Percentiles rank a stretch among this genome's conserved stretches.
phyloP scores from a whole-genome alignment of 2,797 vertebrate genomes.

The Alfaro cultratus region DNA sequence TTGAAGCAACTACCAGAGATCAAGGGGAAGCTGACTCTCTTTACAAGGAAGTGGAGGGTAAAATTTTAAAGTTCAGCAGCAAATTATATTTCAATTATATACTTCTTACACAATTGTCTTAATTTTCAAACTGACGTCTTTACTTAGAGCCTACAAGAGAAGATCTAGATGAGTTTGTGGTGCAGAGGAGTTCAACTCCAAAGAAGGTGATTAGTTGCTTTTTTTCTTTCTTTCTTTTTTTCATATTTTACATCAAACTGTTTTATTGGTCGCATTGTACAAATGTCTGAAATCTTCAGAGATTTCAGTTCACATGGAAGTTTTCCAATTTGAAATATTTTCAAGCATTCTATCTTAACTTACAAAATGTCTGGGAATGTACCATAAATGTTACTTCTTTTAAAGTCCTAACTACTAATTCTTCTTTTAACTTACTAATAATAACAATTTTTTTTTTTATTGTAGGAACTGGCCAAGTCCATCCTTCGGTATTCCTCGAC shows the following conservation, averaged over 20 bases:
- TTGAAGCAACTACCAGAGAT: slow-evolving; percentile 58
- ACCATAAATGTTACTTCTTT: background rate
- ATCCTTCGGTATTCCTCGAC: slow-evolving; percentile 53
- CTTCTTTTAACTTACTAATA: background rate
- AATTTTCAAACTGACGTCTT: slow-evolving; percentile 11
- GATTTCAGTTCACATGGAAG: background rate
- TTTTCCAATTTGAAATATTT: background rate
- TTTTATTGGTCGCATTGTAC: background rate
- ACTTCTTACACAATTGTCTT: background rate
- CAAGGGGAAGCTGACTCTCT: slow-evolving; percentile 58
- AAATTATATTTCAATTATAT: background rate
- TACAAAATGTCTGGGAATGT: background rate
- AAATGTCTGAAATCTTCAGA: too few species aligned
- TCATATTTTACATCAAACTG: background rate
- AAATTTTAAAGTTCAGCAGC: background rate
- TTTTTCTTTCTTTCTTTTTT: background rate
- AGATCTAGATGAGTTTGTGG: slow-evolving; percentile 32
- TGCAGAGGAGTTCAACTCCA: slow-evolving; percentile 59
- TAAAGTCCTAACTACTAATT: background rate
- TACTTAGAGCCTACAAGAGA: slow-evolving; percentile 38
- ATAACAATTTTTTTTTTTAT: background rate
- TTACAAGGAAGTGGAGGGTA: slow-evolving; percentile 68
- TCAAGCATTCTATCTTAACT: background rate
- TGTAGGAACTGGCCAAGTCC: slow-evolving; percentile 64
- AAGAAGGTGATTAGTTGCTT: slow-evolving; percentile 56